A percentile compares a stretch with the other conserved stretches of the same genome.
Evolutionary conservation across 2,113 vertebrate genomes (phyloP).

Genomic region (Candoia aspera): DNA sequence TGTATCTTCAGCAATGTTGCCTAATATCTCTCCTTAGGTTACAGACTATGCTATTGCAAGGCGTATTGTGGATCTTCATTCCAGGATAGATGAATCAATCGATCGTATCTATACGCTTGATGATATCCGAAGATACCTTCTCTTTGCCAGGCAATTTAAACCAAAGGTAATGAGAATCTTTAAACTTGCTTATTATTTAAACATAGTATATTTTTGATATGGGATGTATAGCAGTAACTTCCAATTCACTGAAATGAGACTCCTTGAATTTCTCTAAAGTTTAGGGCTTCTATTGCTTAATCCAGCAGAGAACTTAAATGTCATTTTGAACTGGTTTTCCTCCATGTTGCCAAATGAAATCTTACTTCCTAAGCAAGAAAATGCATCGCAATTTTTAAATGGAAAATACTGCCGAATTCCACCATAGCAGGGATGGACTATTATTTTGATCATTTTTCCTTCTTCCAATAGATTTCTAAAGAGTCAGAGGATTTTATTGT

Average conservation of each 20-base stretch:
- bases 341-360: no score
- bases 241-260: background rate
- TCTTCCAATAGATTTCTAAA: constrained; percentile 86
- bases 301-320: background rate
- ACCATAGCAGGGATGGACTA: background rate
- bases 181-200: background rate
- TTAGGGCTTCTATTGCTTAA: background rate
- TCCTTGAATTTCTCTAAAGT: background rate
- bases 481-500: constrained; percentile 98
- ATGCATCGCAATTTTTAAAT: background rate
- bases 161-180: constrained; percentile 84
- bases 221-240: background rate
- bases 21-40: constrained; percentile 74
- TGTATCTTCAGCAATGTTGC: background rate
- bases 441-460: background rate
- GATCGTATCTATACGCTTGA: constrained; percentile 93
- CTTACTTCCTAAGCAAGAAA: no score
- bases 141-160: constrained; percentile 97
- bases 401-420: background rate
- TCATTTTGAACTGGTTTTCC: background rate
- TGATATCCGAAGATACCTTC: constrained; percentile 94
- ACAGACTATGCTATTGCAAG: constrained; percentile 97
- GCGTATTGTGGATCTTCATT: constrained; percentile 95
- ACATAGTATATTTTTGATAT: background rate
- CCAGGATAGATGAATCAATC: constrained; percentile 89